These are phyloP conservation scores for Moxostoma hubbsi DNA, from an alignment of 2,797 vertebrate genomes.

Conservation along the genomic window DNA sequence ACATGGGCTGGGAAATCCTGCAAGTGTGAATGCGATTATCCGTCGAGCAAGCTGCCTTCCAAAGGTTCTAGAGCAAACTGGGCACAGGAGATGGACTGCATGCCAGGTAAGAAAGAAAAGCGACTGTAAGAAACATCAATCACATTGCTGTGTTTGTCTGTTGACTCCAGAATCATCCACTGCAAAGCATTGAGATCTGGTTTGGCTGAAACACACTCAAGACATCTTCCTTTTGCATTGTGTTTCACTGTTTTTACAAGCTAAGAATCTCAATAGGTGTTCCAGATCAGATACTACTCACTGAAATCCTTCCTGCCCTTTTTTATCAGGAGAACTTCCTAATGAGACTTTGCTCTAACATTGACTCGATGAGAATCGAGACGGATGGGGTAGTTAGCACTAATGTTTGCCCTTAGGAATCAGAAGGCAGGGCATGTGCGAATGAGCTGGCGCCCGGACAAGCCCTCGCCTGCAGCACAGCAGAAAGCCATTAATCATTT, in stretches of 20 bases:
- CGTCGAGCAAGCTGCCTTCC: constrained; percentile 72
- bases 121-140: background rate
- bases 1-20: constrained; percentile 87
- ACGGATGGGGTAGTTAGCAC: constrained; percentile 34
- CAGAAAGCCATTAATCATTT: constrained; percentile 59
- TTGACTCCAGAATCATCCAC: background rate
- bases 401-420: constrained; percentile 22
- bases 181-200: too few species aligned
- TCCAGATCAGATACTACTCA: background rate
- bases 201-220: background rate
- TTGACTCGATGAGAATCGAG: constrained; percentile 28
- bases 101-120: constrained; percentile 75
- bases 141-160: background rate
- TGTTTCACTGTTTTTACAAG: background rate
- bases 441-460: constrained; percentile 21
- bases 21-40: constrained; percentile 88
- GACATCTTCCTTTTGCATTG: background rate
- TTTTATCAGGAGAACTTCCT: constrained; percentile 7
- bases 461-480: constrained; percentile 26
- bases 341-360: background rate
- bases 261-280: background rate
- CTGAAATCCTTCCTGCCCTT: background rate
- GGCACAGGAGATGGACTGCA: constrained; percentile 72
- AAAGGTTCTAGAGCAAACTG: constrained; percentile 44
- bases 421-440: constrained; percentile 31